Base-by-base conservation (phyloP, 1,140 invertebrate genomes). In the Scaptomyza montana region DNA sequence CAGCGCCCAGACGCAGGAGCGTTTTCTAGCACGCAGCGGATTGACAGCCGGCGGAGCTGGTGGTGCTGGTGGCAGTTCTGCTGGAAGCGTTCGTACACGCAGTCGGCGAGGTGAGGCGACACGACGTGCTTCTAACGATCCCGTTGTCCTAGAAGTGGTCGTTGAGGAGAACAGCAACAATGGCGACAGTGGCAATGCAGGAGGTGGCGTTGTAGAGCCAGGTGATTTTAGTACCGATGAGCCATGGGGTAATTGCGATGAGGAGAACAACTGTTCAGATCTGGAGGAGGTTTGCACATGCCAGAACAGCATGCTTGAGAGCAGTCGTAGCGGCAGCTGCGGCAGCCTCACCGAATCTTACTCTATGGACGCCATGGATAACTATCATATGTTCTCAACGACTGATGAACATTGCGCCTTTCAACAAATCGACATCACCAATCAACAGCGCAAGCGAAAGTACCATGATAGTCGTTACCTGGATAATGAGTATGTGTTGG, bases 161-260 rank as follows among this genome's bases (percentile, higher is more conserved):
- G 80, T 89, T 12, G 89, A 87, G 39, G 89, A 90, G 36, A 73
- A 68, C 45, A 47, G 63, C 46, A 43, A 43, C 39, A 43, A 43
- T 43, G 39, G 39, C 39, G 39, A 43, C 4, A 43, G 39, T 4
- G 78, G 62, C 21, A 67, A 69, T 19, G 69, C 10, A 6, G 50
- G 45, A 5, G 46, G 46, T 5, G 56, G 33, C 2, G 62, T 57
- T 2, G 73, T 82, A 0, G 74, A 90, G 10, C 75, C 73, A 2
- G 78, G 71, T 2, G 89, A 90, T 41, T 89, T 84, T 7, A 84
- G 51, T 61, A 82, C 63, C 45, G 90, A 91, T 9, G 90, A 91
- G n/a, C 74, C 91, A 1, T 92, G 91, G 91, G 87, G 60, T n/a
- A 91, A 92, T 66, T 92, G 91, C 60, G 90, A 91, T 43, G 91